Conservation (phyloP, 2,797 vertebrate genomes). For the Coendou prehensilis region DNA sequence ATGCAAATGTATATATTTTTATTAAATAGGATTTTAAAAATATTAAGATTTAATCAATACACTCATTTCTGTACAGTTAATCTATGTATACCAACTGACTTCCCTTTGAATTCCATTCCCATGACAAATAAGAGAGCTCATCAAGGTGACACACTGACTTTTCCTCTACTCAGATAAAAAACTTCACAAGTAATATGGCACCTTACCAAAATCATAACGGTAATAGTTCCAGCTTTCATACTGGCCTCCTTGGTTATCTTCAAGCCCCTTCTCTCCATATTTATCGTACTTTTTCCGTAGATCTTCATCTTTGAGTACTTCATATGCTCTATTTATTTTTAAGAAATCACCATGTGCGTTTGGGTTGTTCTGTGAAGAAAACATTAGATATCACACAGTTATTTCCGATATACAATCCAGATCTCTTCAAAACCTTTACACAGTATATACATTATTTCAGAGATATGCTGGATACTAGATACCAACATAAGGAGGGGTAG, state of each 20-base stretch:
- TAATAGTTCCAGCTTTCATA: slow-evolving; percentile 99
- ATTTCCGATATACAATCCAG: slow-evolving; percentile 60
- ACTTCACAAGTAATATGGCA: neutral
- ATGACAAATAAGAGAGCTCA: neutral
- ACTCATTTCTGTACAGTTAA: neutral
- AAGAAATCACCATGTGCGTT: slow-evolving; percentile 97
- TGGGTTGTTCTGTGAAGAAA: slow-evolving; percentile 92
- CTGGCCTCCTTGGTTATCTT: slow-evolving; percentile 94
- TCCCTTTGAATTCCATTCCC: slow-evolving; percentile 24
- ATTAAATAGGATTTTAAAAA: slow-evolving; percentile 19
- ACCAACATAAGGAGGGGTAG: neutral
- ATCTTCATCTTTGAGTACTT: slow-evolving; percentile 98
- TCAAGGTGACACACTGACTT: neutral
- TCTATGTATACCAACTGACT: neutral
- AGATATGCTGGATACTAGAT: slow-evolving; percentile 7
- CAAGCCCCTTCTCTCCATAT: slow-evolving; percentile 97
- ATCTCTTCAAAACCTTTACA: slow-evolving; percentile 10
- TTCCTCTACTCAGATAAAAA: slow-evolving; percentile 55
- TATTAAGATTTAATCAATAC: slow-evolving; percentile 29
- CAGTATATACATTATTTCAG: neutral
- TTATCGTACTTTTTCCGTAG: slow-evolving; percentile 98
- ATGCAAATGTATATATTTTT: neutral
- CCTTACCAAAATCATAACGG: slow-evolving; percentile 97
- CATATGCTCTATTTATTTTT: slow-evolving; percentile 97
- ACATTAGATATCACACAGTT: slow-evolving; percentile 60